Base-by-base conservation (phyloP, 2,797 vertebrate genomes). In the Taeniopygia guttata region DNA sequence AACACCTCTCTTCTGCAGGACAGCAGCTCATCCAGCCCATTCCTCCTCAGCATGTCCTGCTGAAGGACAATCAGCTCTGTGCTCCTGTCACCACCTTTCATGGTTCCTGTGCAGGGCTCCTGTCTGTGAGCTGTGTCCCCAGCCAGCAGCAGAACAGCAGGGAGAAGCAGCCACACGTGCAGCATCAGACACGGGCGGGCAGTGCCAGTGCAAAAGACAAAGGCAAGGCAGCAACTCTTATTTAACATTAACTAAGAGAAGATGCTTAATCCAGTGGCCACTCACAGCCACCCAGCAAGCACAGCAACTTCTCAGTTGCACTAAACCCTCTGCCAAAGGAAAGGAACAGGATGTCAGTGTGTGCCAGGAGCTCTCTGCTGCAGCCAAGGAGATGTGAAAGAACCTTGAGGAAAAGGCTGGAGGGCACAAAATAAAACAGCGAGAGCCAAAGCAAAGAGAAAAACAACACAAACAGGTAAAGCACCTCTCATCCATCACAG, bases 341-440 rank as follows among this genome's bases (percentile, higher is more conserved):
- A 86, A 69, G 2, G 1, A 83, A 34, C 21, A n/a, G 73, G 27
- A 32, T 9, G 13, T 23, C 76, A 67, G 5, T 0, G 1, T 3
- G 11, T 51, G 77, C 62, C 22, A 52, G 40, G 25, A 67, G 42
- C 54, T 64, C 56, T 34, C 34, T 43, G n/a, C 23, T 67, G 42
- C 64, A 69, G 48, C 32, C 13, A 7, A 48, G 59, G 51, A 82
- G 52, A 63, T 4, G 2, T 0, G 3, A 40, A 78, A 75, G 54
- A 78, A n/a, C 58, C 54, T 43, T 11, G 4, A 78, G 60, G 56
- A 68, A 72, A 77, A 77, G 52, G 62, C 30, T 51, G 45, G 29
- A 75, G 55, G 69, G 43, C 7, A 23, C 48, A 45, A 62, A 83
- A 16, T 19, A 46, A 43, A 86, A 7, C 38, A 87, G 63, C 18